Conservation (phyloP, 2,797 vertebrate species). For the Notolepis coatsorum region DNA sequence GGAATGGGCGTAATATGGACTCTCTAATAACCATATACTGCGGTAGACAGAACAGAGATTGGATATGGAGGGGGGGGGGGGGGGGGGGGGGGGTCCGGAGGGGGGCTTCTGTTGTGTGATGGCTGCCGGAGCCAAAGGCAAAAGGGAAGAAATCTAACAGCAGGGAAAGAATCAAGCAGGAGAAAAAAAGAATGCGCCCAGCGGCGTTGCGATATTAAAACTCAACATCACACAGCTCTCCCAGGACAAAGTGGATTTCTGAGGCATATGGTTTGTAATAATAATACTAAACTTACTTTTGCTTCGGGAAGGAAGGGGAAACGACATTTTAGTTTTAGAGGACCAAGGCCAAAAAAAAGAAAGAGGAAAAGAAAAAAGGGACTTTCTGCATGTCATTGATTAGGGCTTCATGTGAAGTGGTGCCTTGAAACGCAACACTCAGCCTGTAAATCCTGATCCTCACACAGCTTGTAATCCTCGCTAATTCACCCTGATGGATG, state of each 20-base stretch:
- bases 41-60: slow-evolving; percentile 25
- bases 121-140: slow-evolving; percentile 36
- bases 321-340: slow-evolving; percentile 27
- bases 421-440: slow-evolving; percentile 27
- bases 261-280: slow-evolving; percentile 61
- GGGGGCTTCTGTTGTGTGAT: slow-evolving; percentile 45
- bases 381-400: slow-evolving; percentile 35
- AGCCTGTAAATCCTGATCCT: slow-evolving; percentile 39
- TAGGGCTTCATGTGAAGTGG: slow-evolving; percentile 33
- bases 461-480: slow-evolving; percentile 36
- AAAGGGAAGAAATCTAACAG: slow-evolving; percentile 55
- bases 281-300: slow-evolving; percentile 59
- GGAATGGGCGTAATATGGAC: no score
- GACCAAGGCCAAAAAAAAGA: no score
- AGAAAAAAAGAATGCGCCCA: slow-evolving; percentile 43
- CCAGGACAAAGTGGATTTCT: slow-evolving; percentile 35
- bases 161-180: slow-evolving; percentile 42
- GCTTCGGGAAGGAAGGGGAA: slow-evolving; percentile 48
- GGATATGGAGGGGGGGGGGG: slow-evolving; percentile 41
- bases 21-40: no score
- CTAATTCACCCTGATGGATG: slow-evolving; percentile 37
- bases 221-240: slow-evolving; percentile 52
- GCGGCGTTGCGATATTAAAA: slow-evolving; percentile 57
- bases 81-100: slow-evolving; percentile 22
- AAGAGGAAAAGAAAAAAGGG: slow-evolving; percentile 20